phyloP scores from a whole-genome alignment of 64 coral and sea anemone genomes.

The Catalaphyllia jardinei region DNA sequence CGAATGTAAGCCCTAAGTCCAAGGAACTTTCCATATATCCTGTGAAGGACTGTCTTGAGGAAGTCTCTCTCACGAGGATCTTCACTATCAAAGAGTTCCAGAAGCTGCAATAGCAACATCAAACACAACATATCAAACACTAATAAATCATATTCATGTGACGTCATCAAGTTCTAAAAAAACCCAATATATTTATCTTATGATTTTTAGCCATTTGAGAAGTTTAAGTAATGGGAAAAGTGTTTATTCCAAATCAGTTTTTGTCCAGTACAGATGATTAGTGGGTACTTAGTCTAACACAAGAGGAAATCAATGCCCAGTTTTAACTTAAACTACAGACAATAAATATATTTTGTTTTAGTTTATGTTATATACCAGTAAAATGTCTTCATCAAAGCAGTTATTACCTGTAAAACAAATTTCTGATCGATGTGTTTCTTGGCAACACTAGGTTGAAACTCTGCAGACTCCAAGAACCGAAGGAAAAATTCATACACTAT shows the following conservation, averaged over 20 bases:
- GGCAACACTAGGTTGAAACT: conserved; percentile 98
- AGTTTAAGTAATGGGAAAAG: too few relatives aligned
- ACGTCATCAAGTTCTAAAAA: too few relatives aligned
- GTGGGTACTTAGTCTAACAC: background rate
- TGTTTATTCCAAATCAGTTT: too few relatives aligned
- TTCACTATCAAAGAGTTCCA: conserved; percentile 99
- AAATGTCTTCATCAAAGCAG: background rate
- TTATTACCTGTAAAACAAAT: conserved; percentile 94
- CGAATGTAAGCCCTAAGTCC: conserved; percentile 98
- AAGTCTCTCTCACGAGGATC: conserved; percentile 98
- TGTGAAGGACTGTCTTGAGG: conserved; percentile 98
- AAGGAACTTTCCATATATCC: conserved; percentile 99
- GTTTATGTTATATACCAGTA: too few relatives aligned
- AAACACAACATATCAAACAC: background rate
- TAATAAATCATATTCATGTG: background rate
- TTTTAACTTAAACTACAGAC: too few relatives aligned
- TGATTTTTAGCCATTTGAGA: too few relatives aligned
- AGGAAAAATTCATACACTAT: conserved; percentile 99
- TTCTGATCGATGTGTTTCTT: conserved; percentile 99
- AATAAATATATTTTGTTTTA: too few relatives aligned
- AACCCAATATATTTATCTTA: too few relatives aligned
- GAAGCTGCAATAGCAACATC: conserved; percentile 63
- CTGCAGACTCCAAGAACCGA: conserved; percentile 95
- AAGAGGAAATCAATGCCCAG: too few relatives aligned
- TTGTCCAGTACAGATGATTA: too few relatives aligned